Conservation (phyloP, 92 coral and sea anemone species). For the Heliopora coerulea region DNA sequence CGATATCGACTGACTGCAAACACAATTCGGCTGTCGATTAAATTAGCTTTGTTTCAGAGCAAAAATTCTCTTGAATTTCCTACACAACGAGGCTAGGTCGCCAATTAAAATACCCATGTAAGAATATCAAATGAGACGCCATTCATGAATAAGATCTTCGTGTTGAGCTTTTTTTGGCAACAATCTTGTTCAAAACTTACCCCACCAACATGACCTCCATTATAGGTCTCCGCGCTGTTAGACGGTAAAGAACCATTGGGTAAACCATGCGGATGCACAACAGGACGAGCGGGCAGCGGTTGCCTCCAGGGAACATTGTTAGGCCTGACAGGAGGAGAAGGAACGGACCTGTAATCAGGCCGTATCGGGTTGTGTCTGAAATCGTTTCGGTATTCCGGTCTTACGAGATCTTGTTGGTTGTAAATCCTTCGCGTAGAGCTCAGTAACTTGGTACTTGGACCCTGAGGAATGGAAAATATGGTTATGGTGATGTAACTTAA, state of each 20-base stretch:
- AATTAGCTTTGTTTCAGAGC: too few relatives aligned
- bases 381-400: slow-evolving; percentile 5
- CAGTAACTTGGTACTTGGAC: slow-evolving; percentile 78
- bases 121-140: too few relatives aligned
- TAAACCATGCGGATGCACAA: slow-evolving; percentile 31
- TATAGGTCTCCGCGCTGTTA: slow-evolving; percentile 27
- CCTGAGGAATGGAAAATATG: slow-evolving; percentile 32
- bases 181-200: neutral
- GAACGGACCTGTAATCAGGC: slow-evolving; percentile 18
- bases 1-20: too few relatives aligned
- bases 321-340: slow-evolving; percentile 66
- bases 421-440: slow-evolving; percentile 72
- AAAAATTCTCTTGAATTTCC: too few relatives aligned
- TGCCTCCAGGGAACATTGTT: slow-evolving; percentile 76
- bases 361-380: slow-evolving; percentile 1
- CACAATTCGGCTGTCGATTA: too few relatives aligned
- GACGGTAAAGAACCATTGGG: slow-evolving; percentile 35
- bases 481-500: too few relatives aligned
- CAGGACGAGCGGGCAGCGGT: slow-evolving; percentile 61
- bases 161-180: too few relatives aligned
- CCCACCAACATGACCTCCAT: slow-evolving; percentile 33
- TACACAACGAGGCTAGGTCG: too few relatives aligned
- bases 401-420: slow-evolving; percentile 13
- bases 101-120: too few relatives aligned
- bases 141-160: too few relatives aligned